Conservation (phyloP, 2,888 invertebrate species). For the Synergus laeviventris region DNA sequence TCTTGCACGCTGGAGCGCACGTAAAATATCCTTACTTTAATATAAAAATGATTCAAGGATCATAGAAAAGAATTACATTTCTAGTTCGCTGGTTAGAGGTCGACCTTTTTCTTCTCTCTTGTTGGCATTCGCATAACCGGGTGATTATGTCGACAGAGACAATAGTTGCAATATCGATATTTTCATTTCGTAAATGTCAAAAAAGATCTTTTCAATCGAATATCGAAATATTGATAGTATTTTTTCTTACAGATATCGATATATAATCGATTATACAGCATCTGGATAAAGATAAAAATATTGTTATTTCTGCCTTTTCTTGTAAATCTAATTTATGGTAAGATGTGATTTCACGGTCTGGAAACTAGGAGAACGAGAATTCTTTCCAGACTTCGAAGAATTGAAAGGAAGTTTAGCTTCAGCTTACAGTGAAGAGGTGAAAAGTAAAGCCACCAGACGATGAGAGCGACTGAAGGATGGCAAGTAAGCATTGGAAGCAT, state of each 20-base stretch:
- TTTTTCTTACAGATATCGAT: too few relatives aligned
- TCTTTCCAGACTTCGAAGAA: constrained; percentile 10
- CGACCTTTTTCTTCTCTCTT: constrained; percentile 3
- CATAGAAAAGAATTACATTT: neutral
- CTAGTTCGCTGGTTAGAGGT: constrained; percentile 7
- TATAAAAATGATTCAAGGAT: neutral
- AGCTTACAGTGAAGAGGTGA: neutral
- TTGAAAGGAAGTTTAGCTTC: constrained; percentile 10
- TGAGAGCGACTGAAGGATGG: neutral
- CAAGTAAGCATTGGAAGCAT: neutral
- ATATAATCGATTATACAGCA: neutral
- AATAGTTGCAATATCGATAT: too few relatives aligned
- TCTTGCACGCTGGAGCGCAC: too few relatives aligned
- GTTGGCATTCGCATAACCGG: neutral
- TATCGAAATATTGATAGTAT: too few relatives aligned
- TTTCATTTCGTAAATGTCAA: too few relatives aligned
- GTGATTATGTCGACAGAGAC: neutral
- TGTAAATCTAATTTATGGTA: neutral
- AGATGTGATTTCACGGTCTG: constrained; percentile 20
- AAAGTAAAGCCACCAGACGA: neutral
- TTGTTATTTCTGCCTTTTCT: neutral
- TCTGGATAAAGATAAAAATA: constrained; percentile 7
- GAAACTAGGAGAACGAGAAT: neutral
- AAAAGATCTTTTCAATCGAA: too few relatives aligned
- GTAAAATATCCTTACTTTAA: neutral